Evolutionary conservation across 2,888 invertebrate genomes (phyloP).

Genomic region (Phymatocera aterrima): DNA sequence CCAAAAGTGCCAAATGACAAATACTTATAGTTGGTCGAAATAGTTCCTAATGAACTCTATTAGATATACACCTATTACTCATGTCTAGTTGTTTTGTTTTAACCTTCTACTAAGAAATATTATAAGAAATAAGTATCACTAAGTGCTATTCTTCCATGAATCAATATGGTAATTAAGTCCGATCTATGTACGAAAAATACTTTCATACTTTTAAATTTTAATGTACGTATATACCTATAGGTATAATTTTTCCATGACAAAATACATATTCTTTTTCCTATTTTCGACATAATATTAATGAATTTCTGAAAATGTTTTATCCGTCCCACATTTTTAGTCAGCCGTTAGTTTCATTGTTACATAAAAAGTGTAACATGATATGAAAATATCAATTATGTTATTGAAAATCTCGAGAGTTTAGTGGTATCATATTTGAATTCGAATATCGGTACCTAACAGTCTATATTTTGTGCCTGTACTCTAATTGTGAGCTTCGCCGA

Average conservation of each 20-base stretch:
- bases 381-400: too few species aligned
- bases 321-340: too few species aligned
- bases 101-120: not conserved
- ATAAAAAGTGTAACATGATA: too few species aligned
- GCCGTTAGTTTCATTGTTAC: too few species aligned
- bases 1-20: constrained; percentile 21
- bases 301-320: too few species aligned
- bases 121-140: not conserved
- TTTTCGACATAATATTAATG: too few species aligned
- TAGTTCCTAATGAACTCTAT: not conserved
- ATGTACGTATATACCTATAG: not conserved
- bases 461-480: too few species aligned
- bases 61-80: not conserved
- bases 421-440: too few species aligned
- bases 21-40: not conserved
- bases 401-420: too few species aligned
- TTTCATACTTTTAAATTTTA: constrained; percentile 5
- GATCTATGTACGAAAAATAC: not conserved
- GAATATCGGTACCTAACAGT: too few species aligned
- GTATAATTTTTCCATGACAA: not conserved
- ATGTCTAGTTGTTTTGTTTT: not conserved
- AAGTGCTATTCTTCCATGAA: not conserved
- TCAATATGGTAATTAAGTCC: not conserved
- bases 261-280: not conserved
- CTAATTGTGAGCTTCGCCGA: too few species aligned